Base-by-base conservation (phyloP, 2,113 vertebrate species). In the Plestiodon gilberti region DNA sequence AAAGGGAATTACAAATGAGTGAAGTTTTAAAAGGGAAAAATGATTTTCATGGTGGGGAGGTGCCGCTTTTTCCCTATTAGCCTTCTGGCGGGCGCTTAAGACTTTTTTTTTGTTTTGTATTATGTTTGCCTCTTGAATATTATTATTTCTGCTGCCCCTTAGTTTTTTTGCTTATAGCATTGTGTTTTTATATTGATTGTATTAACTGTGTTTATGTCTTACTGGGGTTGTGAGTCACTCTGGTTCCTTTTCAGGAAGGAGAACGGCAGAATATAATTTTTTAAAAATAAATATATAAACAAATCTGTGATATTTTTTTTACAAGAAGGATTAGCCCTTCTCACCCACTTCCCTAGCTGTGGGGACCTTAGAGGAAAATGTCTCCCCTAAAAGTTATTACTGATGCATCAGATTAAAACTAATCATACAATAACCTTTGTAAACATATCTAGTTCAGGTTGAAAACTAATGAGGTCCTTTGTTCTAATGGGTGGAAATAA, bases 51-150 rank as follows among this genome's bases (percentile, higher is more conserved):
- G 84, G 75, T 75, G 71, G 91, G 92, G 74, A 84, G 89, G 15
- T 82, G 59, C 74, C 64, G 82, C 92, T 90, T 89, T 90, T 89
- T 90, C 82, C 43, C 43, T 48, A 48, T 8, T n/a, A n/a, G n/a
- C n/a, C n/a, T n/a, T 48, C 43, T 48, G 43, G 8, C 8, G 43
- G 43, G 43, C 4, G 43, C 8, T 48, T 48, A 48, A 48, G 43
- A 8, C 43, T 48, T 48, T 48, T 48, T 48, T 48, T 48, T 48
- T 48, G 43, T 48, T 48, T 48, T 8, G 8, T 48, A 48, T 8
- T 48, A 48, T 48, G 43, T 48, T 48, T 48, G 43, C 43, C 4
- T 8, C 43, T 48, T 48, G 43, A 48, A 48, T 48, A 48, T 48
- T 48, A 48, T 48, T 48, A 48, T 48, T 48, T 48, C 43, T 48